Percentiles rank a stretch among this genome's conserved stretches.
Evolutionary conservation across 2,888 invertebrate species (phyloP).

Genomic region (Phytoseiulus persimilis): DNA sequence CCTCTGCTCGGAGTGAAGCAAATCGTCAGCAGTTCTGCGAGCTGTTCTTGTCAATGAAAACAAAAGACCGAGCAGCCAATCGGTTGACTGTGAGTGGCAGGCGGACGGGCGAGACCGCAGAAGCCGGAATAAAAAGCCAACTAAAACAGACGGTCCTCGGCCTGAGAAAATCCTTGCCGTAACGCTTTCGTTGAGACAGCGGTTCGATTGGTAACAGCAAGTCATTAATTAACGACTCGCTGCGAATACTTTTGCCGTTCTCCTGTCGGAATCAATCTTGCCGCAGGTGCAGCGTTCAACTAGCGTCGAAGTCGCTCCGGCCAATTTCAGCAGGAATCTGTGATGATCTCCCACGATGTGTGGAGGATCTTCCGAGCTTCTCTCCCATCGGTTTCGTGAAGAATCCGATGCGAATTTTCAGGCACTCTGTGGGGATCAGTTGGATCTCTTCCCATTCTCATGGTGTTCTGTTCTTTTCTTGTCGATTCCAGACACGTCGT

Average conservation of each 20-base stretch:
- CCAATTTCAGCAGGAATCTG: no score
- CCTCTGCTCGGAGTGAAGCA: neutral
- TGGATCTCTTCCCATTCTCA: no score
- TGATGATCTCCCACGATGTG: no score
- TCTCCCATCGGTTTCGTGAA: no score
- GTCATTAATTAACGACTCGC: no score
- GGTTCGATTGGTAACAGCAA: neutral
- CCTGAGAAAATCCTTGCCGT: neutral
- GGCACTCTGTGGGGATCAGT: no score
- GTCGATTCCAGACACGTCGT: constrained; percentile 66
- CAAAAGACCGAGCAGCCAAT: neutral
- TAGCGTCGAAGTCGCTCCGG: no score
- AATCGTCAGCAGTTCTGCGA: neutral
- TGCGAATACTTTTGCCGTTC: no score
- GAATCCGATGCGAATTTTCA: no score
- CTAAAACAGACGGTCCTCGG: neutral
- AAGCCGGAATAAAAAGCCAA: neutral
- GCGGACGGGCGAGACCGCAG: neutral
- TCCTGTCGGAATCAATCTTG: no score
- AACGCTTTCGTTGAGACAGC: neutral
- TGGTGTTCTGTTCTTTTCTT: neutral
- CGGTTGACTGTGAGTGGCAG: neutral
- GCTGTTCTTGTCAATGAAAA: neutral
- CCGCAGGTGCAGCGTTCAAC: no score
- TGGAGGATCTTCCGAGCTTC: no score